phyloP scores from a whole-genome alignment of 2,113 vertebrate species.

The Rhea americana region DNA sequence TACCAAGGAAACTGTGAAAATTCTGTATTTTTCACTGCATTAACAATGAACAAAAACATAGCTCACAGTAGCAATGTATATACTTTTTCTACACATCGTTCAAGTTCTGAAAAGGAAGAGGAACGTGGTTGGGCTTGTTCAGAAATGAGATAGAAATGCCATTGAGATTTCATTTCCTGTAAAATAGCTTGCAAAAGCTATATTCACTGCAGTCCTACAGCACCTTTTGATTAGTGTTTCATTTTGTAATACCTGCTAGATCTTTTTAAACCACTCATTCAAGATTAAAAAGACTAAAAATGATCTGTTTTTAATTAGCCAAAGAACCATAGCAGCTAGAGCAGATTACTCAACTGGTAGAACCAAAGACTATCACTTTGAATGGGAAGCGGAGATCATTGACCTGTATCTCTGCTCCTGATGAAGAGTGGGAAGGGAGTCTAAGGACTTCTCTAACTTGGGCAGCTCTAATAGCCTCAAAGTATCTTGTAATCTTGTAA shows the following conservation, averaged over 20 bases:
- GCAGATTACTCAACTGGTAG: not conserved
- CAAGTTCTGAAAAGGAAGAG: constrained; percentile 27
- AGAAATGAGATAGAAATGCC: constrained; percentile 58
- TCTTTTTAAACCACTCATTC: not conserved
- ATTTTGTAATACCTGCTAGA: not conserved
- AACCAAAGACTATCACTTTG: not conserved
- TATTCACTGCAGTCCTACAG: rapidly evolving
- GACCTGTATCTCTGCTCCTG: rapidly evolving
- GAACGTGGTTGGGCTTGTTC: constrained; percentile 25
- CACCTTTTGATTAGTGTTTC: not conserved
- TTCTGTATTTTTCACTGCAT: not conserved
- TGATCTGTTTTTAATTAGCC: not conserved
- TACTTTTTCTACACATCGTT: constrained; percentile 1
- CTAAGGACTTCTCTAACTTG: not conserved
- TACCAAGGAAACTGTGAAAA: constrained; percentile 19
- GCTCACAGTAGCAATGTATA: not conserved
- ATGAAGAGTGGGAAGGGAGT: not conserved
- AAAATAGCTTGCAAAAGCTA: not conserved
- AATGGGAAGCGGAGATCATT: not conserved
- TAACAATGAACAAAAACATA: constrained; percentile 39
- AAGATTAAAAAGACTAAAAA: not conserved
- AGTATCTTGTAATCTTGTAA: rapidly evolving
- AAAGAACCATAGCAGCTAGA: not conserved
- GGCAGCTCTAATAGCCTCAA: not conserved
- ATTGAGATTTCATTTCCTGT: constrained; percentile 33